Evolutionary conservation across 2,113 vertebrate genomes (phyloP), one percentile per base, ranked within the genome.

Genomic region (Burhinus oedicnemus): DNA sequence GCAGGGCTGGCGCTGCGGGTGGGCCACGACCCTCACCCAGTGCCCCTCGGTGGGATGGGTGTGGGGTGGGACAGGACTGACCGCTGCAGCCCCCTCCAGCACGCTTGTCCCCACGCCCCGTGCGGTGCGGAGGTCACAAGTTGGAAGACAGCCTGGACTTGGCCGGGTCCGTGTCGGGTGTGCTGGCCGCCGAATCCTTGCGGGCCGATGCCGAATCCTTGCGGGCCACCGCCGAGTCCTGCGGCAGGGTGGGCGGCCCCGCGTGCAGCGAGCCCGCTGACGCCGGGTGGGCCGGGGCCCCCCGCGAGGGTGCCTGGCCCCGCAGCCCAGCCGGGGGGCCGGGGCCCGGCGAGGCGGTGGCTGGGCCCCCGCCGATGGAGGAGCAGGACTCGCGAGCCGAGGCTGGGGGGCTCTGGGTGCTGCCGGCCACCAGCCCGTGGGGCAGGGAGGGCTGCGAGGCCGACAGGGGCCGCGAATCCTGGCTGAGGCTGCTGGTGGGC

Each of bases 401-500:
- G 66, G 98, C 96, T 4, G 98, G 95, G 18, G 99, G 99, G 92
- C 99, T 99, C 51, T 98, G 98, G 94, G 97, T 98, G 82, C 92
- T 92, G 26, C 98, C 97, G 38, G 98, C 98, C 0, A 77, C 93
- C 47, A 97, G 94, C 26, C 99, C 99, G 1, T 99, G 99, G 58
- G 99, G 99, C 96, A 99, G 97, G 40, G 99, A 99, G 74, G 99
- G 99, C 97, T 99, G 99, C 7, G 99, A 99, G 85, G 99, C 99
- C 1, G 99, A 99, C 51, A 99, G 97, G 1, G 98, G 99, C 94
- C 99, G 97, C 25, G 98, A 98, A n/a, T 99, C 99, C 81, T 99
- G 99, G 95, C 98, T 99, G 90, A 99, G 98, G 87, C 98, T 98
- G 80, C 98, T 98, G 72, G 99, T 98, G 70, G 98, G 99, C 94